Evolutionary conservation across 2,797 vertebrate species (phyloP), one percentile per base, ranked within the genome.

Genomic region (Anguilla anguilla): DNA sequence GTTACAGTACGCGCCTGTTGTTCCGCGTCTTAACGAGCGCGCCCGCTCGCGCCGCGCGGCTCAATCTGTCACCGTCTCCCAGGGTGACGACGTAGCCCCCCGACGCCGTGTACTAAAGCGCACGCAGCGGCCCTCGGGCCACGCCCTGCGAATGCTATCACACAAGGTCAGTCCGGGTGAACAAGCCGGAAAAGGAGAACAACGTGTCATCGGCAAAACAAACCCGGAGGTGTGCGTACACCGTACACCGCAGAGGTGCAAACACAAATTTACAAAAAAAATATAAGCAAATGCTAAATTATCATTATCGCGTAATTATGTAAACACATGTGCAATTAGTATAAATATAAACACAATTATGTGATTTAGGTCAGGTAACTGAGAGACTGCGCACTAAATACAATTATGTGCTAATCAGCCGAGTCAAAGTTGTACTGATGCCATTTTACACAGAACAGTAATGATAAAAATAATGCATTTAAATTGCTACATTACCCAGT

Each of bases 1-100:
- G 35, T 35, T 35, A 35, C 35, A 35, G 35, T 89, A 94, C 91
- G 93, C 92, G 93, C 90, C 94, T 90, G 96, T 97, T 96, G 96
- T 94, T 97, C 96, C 95, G 92, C 95, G 95, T 95, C 95, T 95
- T 90, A 90, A 92, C 91, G 91, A 93, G 94, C 89, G 95, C 93
- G 95, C 93, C 95, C 94, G 35, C 35, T 35, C 35, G 35, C 89
- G 93, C 94, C 96, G 96, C 96, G 95, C 94, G 95, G 95, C 93
- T 95, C 94, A 95, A 96, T 96, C 94, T 91, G 93, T 96, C 96
- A 95, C 93, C 95, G 95, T 96, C 95, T 92, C 87, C 28, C 28
- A 59, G 92, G 93, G 93, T 93, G 87, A 88, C 93, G 93, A 94
- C 94, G 93, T 94, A 93, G 93, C 90, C 90, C 35, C 35, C 85